Evolutionary conservation across 2,113 vertebrate species (phyloP), one percentile per base, ranked within the genome.

Genomic region (Vidua chalybeata): DNA sequence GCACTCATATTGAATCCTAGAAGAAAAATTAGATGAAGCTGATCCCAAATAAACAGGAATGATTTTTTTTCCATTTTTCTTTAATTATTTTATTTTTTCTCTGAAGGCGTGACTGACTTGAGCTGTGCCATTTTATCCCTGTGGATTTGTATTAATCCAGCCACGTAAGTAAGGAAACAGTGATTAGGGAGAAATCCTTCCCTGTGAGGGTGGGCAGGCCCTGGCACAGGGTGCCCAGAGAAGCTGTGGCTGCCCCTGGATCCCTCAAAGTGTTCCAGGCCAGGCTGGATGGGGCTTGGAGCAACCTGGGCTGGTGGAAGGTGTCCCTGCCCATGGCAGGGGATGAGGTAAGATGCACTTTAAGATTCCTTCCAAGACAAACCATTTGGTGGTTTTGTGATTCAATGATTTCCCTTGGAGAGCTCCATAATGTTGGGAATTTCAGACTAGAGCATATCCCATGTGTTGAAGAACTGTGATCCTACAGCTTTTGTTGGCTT

Each of bases 231-330:
- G 35, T 66, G 24, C 71, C 24, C 83, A 75, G 61, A 49, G 71
- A 9, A 74, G 58, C 71, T 85, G 83, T 58, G 61, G 61, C 71
- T 75, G 52, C 30, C 35, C 35, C 71, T 48, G 69, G 51, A 75
- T 67, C 43, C 43, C 52, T 67, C 30, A 30, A 0, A 58, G 2
- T 26, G 35, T 6, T 31, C 52, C 13, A 43, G 31, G 20, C 13
- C 61, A 75, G 24, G 7, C 0, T 58, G 83, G 71, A 58, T 0
- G 0, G 41, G 24, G 19, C 30, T 41, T 56, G 61, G 51, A 58
- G 19, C 4, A 10, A 0, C 3, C 35, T 85, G 15, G 20, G 10
- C 0, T 0, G 2, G 24, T 26, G 52, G 35, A 6, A 67, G 10
- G 0, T 43, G 35, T 41, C 27, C 37, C 62, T 85, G 62, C 6